Evolutionary conservation across 2,113 vertebrate species (phyloP).

Genomic region (Gymnobelideus leadbeateri): DNA sequence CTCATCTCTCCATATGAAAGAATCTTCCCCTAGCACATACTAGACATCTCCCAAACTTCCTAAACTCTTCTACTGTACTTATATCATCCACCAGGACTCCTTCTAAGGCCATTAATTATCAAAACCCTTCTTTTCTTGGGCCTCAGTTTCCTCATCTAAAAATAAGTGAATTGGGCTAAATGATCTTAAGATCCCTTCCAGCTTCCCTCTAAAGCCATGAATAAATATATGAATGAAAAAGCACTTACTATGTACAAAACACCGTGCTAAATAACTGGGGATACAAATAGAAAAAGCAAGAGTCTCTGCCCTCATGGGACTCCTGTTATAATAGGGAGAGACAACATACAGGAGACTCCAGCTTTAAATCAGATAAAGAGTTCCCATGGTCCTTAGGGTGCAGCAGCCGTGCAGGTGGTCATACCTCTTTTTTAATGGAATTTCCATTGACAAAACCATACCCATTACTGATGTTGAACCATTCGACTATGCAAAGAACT

Average conservation of each 20-base stretch:
- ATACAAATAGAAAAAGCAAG: not conserved
- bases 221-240: not conserved
- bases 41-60: not conserved
- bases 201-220: not conserved
- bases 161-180: not conserved
- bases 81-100: not conserved
- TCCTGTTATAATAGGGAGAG: not conserved
- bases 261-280: not conserved
- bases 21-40: not conserved
- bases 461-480: not conserved
- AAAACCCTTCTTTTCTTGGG: not conserved
- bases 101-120: not conserved
- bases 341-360: not conserved
- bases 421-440: not conserved
- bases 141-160: not conserved
- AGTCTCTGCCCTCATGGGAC: not conserved
- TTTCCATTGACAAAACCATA: not conserved
- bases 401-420: not conserved
- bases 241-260: not conserved
- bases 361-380: not conserved
- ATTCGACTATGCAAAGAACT: not conserved
- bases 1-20: not conserved
- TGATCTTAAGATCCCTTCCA: not conserved
- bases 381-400: not conserved
- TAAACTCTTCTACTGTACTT: not conserved